Evolutionary conservation across 2,888 invertebrate species (phyloP).

Genomic region (Mesochorus sp.): DNA sequence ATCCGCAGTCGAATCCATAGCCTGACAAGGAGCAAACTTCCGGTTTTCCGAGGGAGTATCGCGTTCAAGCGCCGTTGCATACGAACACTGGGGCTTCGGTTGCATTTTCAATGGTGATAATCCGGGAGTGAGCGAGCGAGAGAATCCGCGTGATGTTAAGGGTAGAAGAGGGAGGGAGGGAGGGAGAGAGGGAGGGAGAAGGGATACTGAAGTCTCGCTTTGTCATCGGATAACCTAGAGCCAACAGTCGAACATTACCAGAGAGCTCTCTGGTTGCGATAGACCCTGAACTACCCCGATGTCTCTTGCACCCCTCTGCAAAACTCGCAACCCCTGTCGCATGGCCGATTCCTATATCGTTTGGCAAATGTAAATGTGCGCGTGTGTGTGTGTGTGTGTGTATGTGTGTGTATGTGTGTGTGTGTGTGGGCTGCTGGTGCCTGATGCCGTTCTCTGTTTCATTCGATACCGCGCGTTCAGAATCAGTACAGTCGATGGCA

Average conservation of each 20-base stretch:
- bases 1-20: constrained; percentile 39
- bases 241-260: constrained; percentile 71
- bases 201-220: constrained; percentile 75
- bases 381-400: not conserved
- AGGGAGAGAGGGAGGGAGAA: constrained; percentile 56
- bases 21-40: constrained; percentile 67
- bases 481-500: constrained; percentile 60
- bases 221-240: constrained; percentile 82
- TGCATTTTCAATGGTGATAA: constrained; percentile 81
- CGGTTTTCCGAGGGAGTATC: constrained; percentile 76
- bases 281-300: constrained; percentile 60
- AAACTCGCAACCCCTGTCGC: constrained; percentile 54
- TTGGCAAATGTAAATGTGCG: not conserved
- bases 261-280: constrained; percentile 73
- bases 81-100: constrained; percentile 80
- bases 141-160: constrained; percentile 72
- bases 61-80: constrained; percentile 81
- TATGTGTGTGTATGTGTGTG: not conserved
- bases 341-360: constrained; percentile 18
- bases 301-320: constrained; percentile 51
- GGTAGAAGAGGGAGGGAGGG: constrained; percentile 52
- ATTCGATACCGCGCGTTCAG: constrained; percentile 64
- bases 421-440: constrained; percentile 8
- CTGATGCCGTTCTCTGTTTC: constrained; percentile 60
- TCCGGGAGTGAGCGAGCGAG: constrained; percentile 68